Evolutionary conservation across 1,140 invertebrate species (phyloP), one percentile per base, ranked within the genome.

Genomic region (Zelostemma sp.): DNA sequence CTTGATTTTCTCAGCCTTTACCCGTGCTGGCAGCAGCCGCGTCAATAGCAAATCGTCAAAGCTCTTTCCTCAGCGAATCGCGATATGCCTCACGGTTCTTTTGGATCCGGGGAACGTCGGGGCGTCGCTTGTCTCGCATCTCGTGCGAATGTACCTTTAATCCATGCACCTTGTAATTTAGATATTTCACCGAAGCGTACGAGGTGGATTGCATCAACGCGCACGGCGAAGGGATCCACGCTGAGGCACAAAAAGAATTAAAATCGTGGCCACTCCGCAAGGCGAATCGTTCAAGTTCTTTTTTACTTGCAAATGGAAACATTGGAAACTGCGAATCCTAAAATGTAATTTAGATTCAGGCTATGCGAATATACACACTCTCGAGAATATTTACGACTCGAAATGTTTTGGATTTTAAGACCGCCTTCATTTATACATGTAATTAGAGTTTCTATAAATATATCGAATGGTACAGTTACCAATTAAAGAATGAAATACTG

Each of bases 101-200:
- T 16, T n/a, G 6, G 46, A 6, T 25, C 46, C 19, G n/a, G 25
- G 46, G 46, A 28, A 28, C 46, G 46, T 48, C 46, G 46, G 19
- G 46, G 46, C 46, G 46, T 48, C 46, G 46, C 46, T 48, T 48
- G 46, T 48, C 46, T 48, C 46, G 21, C 46, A 48, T 48, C 46
- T 48, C 46, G 19, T 28, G 46, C 46, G 46, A 48, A 48, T 19
- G n/a, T 19, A 48, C 46, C 46, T 48, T 48, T 48, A 48, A 48
- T 48, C 46, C 46, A 28, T 48, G 46, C 46, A 48, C 46, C 46
- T 48, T 48, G 46, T 48, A 48, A 48, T 48, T 48, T 48, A 48
- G 46, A 48, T 28, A 48, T 48, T 19, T 48, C 46, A 48, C 46
- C 46, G 46, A 48, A 48, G 46, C 46, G 14, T 48, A 48, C 46